Evolutionary conservation across 2,888 invertebrate species (phyloP).

Genomic region (Tetragnatha montana): DNA sequence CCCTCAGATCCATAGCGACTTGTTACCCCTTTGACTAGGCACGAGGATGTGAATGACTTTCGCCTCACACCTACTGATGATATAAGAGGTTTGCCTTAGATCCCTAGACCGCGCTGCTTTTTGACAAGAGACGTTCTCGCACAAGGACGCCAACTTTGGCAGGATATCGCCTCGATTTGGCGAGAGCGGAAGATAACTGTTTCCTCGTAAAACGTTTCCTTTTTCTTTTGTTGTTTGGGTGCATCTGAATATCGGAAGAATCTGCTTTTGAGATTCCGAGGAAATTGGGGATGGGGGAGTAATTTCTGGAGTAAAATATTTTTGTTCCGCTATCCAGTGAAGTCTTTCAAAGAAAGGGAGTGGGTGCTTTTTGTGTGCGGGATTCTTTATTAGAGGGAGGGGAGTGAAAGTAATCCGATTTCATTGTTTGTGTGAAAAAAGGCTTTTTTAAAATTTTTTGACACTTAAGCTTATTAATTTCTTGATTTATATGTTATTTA

Average conservation of each 20-base stretch:
- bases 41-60: constrained; percentile 48
- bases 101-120: constrained; percentile 34
- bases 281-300: background rate
- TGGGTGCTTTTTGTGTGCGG: background rate
- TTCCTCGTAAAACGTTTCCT: constrained; percentile 19
- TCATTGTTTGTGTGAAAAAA: too few relatives aligned
- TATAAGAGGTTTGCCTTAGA: constrained; percentile 59
- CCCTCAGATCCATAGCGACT: constrained; percentile 29
- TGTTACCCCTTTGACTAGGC: constrained; percentile 55
- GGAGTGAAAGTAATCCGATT: too few relatives aligned
- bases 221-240: background rate
- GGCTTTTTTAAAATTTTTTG: too few relatives aligned
- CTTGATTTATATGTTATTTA: too few relatives aligned
- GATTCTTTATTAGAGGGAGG: too few relatives aligned
- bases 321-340: constrained; percentile 12
- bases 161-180: constrained; percentile 33
- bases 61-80: constrained; percentile 12
- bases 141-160: background rate
- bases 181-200: constrained; percentile 11
- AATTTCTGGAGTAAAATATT: constrained; percentile 14
- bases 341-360: constrained; percentile 12
- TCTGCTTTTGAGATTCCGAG: background rate
- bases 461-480: too few relatives aligned
- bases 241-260: background rate
- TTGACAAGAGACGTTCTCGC: constrained; percentile 8